Percentiles rank a stretch among this genome's conserved stretches.
phyloP scores from a whole-genome alignment of 2,113 vertebrate species.

The Xiphophorus hellerii region DNA sequence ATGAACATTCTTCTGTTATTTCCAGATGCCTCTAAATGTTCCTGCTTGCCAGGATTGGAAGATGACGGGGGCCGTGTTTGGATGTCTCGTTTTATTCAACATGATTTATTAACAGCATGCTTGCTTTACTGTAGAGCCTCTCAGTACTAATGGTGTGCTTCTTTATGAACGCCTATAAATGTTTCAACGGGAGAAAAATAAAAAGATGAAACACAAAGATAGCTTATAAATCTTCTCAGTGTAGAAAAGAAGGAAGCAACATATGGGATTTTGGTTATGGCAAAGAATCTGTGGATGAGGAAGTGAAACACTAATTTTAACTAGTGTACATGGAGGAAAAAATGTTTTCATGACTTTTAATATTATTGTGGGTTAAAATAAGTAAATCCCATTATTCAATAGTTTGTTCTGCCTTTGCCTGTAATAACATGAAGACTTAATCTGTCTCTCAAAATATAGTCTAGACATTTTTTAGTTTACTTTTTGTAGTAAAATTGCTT shows the following conservation, averaged over 20 bases:
- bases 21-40: conserved; percentile 67
- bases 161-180: conserved; percentile 78
- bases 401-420: no score
- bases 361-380: no score
- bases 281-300: background rate
- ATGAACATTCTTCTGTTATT: conserved; percentile 45
- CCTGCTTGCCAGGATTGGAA: conserved; percentile 42
- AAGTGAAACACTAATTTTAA: background rate
- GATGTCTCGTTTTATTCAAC: conserved; percentile 73
- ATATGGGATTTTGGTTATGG: conserved; percentile 15
- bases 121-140: conserved; percentile 69
- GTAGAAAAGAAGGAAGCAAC: conserved; percentile 27
- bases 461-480: no score
- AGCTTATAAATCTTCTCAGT: conserved; percentile 75
- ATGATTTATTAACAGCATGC: conserved; percentile 75
- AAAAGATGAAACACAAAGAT: conserved; percentile 71
- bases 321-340: no score
- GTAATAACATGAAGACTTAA: no score
- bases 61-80: conserved; percentile 56
- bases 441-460: no score
- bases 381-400: no score
- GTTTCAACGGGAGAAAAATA: conserved; percentile 73
- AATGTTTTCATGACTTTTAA: no score
- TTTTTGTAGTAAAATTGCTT: no score
- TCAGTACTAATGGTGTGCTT: conserved; percentile 75